A percentile compares a stretch with the other conserved stretches of the same genome.
Evolutionary conservation across 1,140 invertebrate genomes (phyloP).

Genomic region (Drosophila sproati): DNA sequence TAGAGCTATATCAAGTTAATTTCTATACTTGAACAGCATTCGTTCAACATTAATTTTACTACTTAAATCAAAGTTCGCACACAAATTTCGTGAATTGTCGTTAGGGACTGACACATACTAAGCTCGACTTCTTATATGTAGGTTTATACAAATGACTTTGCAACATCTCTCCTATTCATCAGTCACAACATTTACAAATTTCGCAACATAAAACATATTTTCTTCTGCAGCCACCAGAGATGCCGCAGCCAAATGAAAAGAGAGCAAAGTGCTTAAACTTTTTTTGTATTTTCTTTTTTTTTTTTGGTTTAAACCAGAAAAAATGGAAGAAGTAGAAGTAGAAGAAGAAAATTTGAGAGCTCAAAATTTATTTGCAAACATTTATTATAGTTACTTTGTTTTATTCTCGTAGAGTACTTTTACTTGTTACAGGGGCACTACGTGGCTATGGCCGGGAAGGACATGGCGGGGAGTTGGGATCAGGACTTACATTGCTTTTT

Average conservation of each 20-base stretch:
- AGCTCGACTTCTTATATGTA: neutral
- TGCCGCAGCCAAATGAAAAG: constrained; percentile 25
- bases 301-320: constrained; percentile 35
- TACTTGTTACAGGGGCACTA: constrained; percentile 38
- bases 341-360: constrained; percentile 43
- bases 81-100: constrained; percentile 4
- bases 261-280: constrained; percentile 69
- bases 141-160: neutral
- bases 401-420: constrained; percentile 74
- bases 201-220: constrained; percentile 76
- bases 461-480: neutral
- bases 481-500: constrained; percentile 51
- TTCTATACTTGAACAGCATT: no score
- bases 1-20: no score
- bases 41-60: neutral
- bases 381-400: constrained; percentile 83
- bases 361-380: constrained; percentile 81
- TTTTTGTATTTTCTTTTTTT: constrained; percentile 27
- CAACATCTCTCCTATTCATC: constrained; percentile 46
- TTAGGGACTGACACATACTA: constrained; percentile 5
- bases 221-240: constrained; percentile 32
- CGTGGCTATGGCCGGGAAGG: neutral
- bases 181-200: constrained; percentile 76
- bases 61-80: neutral
- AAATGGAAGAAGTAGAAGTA: constrained; percentile 12